A percentile compares a stretch with the other conserved stretches of the same genome.
These are phyloP conservation scores for Lycophotia porphyrea DNA, from an alignment of 2,888 invertebrate species.

Conservation along the genomic window DNA sequence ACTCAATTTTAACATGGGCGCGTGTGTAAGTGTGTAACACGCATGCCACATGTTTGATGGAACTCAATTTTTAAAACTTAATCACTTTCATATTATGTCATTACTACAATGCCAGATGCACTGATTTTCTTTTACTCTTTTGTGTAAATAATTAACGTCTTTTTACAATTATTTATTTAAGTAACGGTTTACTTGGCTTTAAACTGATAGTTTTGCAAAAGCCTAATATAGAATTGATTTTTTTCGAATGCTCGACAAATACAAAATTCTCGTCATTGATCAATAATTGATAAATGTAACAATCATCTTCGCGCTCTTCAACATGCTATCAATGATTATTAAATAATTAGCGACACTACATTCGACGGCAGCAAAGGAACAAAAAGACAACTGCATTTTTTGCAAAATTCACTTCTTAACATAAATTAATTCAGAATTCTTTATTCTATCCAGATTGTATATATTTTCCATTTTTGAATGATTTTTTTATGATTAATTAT, in stretches of 20 bases:
- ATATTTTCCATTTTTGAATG: too few relatives aligned
- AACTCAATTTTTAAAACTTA: constrained; percentile 59
- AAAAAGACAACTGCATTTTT: too few relatives aligned
- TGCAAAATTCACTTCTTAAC: too few relatives aligned
- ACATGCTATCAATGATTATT: constrained; percentile 9
- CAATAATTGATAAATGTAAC: background rate
- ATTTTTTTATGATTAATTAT: too few relatives aligned
- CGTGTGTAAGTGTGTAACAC: constrained; percentile 35
- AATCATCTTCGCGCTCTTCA: background rate
- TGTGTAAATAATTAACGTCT: constrained; percentile 16
- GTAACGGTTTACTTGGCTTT: background rate
- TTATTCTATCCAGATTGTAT: too few relatives aligned
- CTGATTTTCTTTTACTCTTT: constrained; percentile 5
- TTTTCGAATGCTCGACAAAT: background rate
- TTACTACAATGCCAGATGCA: constrained; percentile 21
- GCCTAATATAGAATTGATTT: background rate
- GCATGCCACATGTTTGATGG: background rate
- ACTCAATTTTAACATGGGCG: constrained; percentile 49
- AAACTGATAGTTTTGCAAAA: constrained; percentile 10
- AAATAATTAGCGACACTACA: constrained; percentile 19
- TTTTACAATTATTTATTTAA: background rate
- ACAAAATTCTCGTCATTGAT: background rate
- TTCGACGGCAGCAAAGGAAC: too few relatives aligned
- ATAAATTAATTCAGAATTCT: too few relatives aligned
- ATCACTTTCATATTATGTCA: constrained; percentile 47